These are phyloP conservation scores for Catharus ustulatus DNA, from an alignment of 2,797 vertebrate genomes.

Conservation along the genomic window DNA sequence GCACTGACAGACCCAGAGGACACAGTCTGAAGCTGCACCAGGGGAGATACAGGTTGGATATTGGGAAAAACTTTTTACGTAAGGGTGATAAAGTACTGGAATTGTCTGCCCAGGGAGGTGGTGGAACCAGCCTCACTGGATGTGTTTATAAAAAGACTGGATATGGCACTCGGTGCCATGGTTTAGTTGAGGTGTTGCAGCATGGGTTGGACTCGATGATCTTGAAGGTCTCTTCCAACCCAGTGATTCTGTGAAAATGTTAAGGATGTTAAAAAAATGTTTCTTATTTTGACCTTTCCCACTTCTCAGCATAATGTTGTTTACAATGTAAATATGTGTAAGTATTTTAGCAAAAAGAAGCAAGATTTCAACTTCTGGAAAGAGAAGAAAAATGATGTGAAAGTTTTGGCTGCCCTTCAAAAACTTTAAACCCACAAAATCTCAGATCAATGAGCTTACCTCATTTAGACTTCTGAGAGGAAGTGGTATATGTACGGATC, in stretches of 20 bases:
- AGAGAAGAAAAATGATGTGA: conserved; percentile 47
- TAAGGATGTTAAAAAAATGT: background rate
- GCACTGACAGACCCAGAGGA: too few relatives aligned
- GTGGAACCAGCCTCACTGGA: background rate
- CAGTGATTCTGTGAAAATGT: background rate
- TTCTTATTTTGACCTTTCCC: background rate
- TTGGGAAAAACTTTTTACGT: background rate
- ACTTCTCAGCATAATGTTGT: conserved; percentile 20
- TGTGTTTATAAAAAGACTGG: background rate
- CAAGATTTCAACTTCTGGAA: conserved; percentile 26
- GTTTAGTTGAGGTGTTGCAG: background rate
- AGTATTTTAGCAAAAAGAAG: conserved; percentile 40
- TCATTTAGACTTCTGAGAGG: conserved; percentile 52
- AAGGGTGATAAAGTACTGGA: background rate
- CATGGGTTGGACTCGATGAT: background rate
- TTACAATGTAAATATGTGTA: conserved; percentile 40
- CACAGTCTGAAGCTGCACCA: rapidly evolving
- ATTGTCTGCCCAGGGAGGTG: background rate
- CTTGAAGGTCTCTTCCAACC: background rate
- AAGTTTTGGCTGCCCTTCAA: conserved; percentile 71
- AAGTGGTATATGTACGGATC: background rate
- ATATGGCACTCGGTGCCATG: background rate
- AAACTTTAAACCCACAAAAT: conserved; percentile 53
- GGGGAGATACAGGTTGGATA: background rate
- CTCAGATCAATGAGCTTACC: conserved; percentile 45